Conservation (phyloP, 2,888 invertebrate genomes). For the Dynastes maya region DNA sequence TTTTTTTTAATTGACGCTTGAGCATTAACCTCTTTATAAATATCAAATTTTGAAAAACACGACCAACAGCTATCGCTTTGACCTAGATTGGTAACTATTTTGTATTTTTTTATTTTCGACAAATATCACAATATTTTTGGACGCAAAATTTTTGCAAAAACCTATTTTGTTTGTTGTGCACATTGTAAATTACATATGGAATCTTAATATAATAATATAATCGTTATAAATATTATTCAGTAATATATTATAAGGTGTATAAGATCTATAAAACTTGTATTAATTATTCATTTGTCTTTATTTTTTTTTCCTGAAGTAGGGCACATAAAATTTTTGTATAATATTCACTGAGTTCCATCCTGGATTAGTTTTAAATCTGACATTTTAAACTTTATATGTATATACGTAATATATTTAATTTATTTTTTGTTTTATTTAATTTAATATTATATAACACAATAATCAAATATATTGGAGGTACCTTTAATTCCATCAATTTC, state of each 20-base stretch:
- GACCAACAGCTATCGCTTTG: not conserved
- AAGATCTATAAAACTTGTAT: constrained; percentile 37
- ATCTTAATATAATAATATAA: constrained; percentile 47
- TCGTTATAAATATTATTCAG: constrained; percentile 45
- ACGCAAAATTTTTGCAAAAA: constrained; percentile 59
- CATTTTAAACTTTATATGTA: constrained; percentile 24
- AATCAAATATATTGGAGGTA: constrained; percentile 29
- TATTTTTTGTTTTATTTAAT: constrained; percentile 16
- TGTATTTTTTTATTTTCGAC: constrained; percentile 47
- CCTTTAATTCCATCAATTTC: not conserved
- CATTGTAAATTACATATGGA: constrained; percentile 52
- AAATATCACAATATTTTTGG: constrained; percentile 56
- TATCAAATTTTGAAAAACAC: not conserved
- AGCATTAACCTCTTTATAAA: not conserved
- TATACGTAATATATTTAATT: constrained; percentile 34
- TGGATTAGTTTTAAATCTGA: constrained; percentile 56
- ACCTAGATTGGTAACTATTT: constrained; percentile 26
- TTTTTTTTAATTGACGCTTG: constrained; percentile 17
- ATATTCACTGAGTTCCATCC: constrained; percentile 65
- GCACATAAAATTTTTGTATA: constrained; percentile 58
- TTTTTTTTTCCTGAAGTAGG: constrained; percentile 40
- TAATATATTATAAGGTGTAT: constrained; percentile 43
- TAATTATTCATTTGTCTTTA: constrained; percentile 14
- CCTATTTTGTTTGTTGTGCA: constrained; percentile 64
- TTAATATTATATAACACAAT: constrained; percentile 8